Conservation (phyloP, 30 jellyfish, hydroid and myxozoan genomes). For the Aurelia aurita complex sp. Pacific region DNA sequence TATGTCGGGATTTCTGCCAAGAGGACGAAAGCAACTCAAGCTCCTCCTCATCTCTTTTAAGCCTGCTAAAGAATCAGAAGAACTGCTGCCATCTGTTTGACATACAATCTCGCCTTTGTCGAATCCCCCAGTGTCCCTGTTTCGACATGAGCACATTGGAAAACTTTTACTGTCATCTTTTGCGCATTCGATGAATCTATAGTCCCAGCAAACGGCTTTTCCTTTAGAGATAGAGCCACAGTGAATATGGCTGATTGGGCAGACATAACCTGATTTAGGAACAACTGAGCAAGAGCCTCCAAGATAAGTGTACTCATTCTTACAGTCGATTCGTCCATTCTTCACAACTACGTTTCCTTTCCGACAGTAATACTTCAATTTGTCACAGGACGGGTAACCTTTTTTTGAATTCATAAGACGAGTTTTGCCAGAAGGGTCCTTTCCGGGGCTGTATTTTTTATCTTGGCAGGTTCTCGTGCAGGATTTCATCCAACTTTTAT, state of each 20-base stretch:
- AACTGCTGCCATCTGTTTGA: slow-evolving; percentile 4
- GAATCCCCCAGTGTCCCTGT: slow-evolving; percentile 14
- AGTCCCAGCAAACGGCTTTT: slow-evolving; percentile 26
- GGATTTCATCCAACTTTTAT: slow-evolving; percentile 1
- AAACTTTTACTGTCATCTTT: slow-evolving; percentile 1
- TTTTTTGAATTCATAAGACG: not conserved
- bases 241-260: slow-evolving; percentile 9
- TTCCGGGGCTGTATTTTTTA: slow-evolving; percentile 5
- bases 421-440: slow-evolving; percentile 17
- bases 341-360: slow-evolving; percentile 10
- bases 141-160: slow-evolving; percentile 16
- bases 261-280: not conserved
- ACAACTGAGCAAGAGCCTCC: slow-evolving; percentile 4
- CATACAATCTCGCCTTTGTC: slow-evolving; percentile 6
- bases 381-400: slow-evolving; percentile 18
- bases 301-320: slow-evolving; percentile 3
- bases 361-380: slow-evolving; percentile 10
- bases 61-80: not conserved
- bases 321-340: slow-evolving; percentile 11
- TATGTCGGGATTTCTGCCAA: no score
- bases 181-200: slow-evolving; percentile 19
- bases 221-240: slow-evolving; percentile 6
- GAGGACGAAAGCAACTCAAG: slow-evolving; percentile 5
- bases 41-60: not conserved
- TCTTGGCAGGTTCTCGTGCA: slow-evolving; percentile 16